phyloP scores from a whole-genome alignment of 1,140 invertebrate species.

The Aphelinus atriplicis region DNA sequence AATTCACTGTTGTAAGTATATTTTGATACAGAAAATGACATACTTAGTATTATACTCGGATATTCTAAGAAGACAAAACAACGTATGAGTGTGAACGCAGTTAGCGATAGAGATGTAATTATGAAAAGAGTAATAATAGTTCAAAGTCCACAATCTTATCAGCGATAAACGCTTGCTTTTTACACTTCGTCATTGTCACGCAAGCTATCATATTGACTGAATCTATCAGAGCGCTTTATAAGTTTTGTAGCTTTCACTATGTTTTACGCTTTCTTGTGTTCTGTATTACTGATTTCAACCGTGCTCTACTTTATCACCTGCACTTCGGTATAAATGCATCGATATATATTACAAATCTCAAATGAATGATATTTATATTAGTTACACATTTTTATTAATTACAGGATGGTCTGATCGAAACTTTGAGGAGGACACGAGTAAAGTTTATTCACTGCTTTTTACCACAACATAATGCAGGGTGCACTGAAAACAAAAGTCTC shows the following conservation, averaged over 20 bases:
- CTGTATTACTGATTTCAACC: constrained; percentile 25
- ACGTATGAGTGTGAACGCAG: too few relatives aligned
- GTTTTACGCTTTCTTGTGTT: constrained; percentile 22
- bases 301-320: not conserved
- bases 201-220: constrained; percentile 2
- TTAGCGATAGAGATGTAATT: not conserved
- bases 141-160: constrained; percentile 26
- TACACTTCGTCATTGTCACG: constrained; percentile 15
- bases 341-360: not conserved
- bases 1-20: constrained; percentile 79
- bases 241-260: constrained; percentile 5
- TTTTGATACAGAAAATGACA: too few relatives aligned
- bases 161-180: not conserved
- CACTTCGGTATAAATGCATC: not conserved
- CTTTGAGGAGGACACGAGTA: constrained; percentile 81
- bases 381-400: constrained; percentile 45
- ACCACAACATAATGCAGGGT: constrained; percentile 80
- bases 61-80: too few relatives aligned
- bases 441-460: constrained; percentile 91
- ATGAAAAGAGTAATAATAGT: constrained; percentile 17
- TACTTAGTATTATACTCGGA: too few relatives aligned
- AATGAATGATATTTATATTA: not conserved
- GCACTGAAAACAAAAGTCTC: constrained; percentile 62
- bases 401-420: constrained; percentile 89
- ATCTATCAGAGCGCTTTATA: not conserved